A percentile compares a stretch with the other conserved stretches of the same genome.
These are phyloP conservation scores for Colostygia pectinataria DNA, from an alignment of 2,888 invertebrate genomes.

Conservation along the genomic window DNA sequence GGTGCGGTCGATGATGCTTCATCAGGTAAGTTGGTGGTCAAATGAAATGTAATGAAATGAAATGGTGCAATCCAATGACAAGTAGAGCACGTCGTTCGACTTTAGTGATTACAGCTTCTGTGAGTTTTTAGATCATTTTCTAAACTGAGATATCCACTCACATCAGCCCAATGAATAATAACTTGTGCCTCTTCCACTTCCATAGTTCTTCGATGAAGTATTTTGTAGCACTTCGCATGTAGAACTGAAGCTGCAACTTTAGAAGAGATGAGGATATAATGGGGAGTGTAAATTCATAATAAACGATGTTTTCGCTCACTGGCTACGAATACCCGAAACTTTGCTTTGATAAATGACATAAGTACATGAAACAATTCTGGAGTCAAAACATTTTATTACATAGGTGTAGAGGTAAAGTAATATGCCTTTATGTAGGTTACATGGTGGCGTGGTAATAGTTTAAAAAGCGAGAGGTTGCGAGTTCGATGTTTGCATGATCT, in stretches of 20 bases:
- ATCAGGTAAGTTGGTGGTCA: too few species aligned
- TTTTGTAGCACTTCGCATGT: constrained; percentile 51
- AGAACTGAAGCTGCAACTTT: constrained; percentile 47
- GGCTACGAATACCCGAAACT: constrained; percentile 22
- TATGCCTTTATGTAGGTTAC: neutral
- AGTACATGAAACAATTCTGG: neutral
- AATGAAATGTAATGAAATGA: too few species aligned
- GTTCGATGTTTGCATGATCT: too few species aligned
- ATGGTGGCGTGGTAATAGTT: too few species aligned
- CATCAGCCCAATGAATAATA: too few species aligned
- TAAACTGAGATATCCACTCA: too few species aligned
- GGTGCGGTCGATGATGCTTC: too few species aligned
- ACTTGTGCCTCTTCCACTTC: neutral
- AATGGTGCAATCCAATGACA: too few species aligned
- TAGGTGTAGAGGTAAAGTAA: neutral
- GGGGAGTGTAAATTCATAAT: constrained; percentile 42
- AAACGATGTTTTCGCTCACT: constrained; percentile 31
- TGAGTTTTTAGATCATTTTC: too few species aligned
- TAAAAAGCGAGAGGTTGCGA: too few species aligned
- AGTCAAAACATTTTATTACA: neutral
- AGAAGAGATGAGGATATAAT: constrained; percentile 54
- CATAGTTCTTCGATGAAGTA: constrained; percentile 30
- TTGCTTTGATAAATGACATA: constrained; percentile 18
- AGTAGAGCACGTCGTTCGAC: too few species aligned
- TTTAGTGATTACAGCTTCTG: too few species aligned